phyloP scores from a whole-genome alignment of 1,140 invertebrate species.

The Paraescarpia echinospica region DNA sequence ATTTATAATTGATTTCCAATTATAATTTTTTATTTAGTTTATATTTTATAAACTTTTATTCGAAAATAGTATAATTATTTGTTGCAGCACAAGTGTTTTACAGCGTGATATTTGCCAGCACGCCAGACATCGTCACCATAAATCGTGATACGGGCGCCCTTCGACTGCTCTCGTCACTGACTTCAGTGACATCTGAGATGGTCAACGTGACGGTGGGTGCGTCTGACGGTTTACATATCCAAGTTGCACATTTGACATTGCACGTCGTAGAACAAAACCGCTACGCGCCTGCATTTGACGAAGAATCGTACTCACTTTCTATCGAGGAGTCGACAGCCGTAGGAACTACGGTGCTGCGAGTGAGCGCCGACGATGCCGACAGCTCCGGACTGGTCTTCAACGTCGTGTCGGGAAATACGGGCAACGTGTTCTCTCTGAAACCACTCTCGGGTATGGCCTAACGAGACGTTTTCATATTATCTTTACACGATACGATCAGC shows the following conservation, averaged over 20 bases:
- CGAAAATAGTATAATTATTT: no score
- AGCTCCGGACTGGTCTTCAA: neutral
- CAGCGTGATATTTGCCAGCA: neutral
- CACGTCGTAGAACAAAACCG: no score
- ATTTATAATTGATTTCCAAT: neutral
- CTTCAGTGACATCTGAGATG: neutral
- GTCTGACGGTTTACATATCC: neutral
- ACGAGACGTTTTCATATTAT: no score
- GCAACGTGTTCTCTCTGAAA: neutral
- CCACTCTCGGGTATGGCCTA: neutral
- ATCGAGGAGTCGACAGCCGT: conserved; percentile 27
- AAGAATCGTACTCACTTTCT: conserved; percentile 19
- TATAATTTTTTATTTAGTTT: neutral
- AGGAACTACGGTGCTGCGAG: neutral
- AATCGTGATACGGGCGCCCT: neutral
- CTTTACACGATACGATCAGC: no score
- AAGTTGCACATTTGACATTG: no score
- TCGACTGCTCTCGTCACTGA: neutral
- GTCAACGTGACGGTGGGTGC: conserved; percentile 7
- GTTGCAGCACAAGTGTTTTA: no score
- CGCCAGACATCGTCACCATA: neutral
- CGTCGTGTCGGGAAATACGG: neutral
- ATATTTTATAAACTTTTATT: neutral
- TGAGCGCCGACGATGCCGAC: neutral
- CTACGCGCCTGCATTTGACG: no score